These are phyloP conservation scores for Podilymbus podiceps DNA, from an alignment of 2,113 vertebrate genomes.

Conservation along the genomic window DNA sequence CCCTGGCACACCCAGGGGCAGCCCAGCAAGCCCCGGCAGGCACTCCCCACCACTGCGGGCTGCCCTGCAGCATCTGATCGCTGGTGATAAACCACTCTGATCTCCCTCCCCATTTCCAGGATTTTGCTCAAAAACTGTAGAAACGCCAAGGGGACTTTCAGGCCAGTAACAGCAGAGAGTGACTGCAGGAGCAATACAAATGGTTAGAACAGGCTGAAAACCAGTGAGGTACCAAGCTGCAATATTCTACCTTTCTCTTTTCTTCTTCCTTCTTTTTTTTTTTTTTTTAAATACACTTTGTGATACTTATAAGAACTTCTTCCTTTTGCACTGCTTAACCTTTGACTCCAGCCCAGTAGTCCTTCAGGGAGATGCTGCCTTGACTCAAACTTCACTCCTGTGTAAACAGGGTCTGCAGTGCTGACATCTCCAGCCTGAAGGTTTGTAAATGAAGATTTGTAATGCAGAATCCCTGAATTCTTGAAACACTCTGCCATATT, in stretches of 20 bases:
- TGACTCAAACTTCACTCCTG: not conserved
- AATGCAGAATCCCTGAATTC: not conserved
- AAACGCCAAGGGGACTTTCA: not conserved
- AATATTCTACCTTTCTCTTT: not conserved
- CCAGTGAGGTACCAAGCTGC: not conserved
- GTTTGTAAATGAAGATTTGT: not conserved
- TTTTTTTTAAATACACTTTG: not conserved
- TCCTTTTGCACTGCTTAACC: not conserved
- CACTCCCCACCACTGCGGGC: accelerated
- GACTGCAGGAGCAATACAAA: not conserved
- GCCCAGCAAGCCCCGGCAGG: not conserved
- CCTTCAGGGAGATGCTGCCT: not conserved
- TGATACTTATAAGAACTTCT: not conserved
- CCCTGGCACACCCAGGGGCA: not conserved
- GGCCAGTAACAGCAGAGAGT: not conserved
- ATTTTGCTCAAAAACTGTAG: not conserved
- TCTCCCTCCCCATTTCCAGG: not conserved
- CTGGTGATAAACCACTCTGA: not conserved
- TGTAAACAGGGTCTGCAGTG: not conserved
- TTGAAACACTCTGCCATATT: not conserved
- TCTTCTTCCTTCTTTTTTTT: no score
- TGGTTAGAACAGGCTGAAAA: not conserved
- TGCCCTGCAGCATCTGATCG: not conserved
- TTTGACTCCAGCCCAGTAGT: not conserved
- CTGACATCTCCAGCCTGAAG: not conserved